Evolutionary conservation across 2,797 vertebrate species (phyloP).

Genomic region (Hemibagrus guttatus): DNA sequence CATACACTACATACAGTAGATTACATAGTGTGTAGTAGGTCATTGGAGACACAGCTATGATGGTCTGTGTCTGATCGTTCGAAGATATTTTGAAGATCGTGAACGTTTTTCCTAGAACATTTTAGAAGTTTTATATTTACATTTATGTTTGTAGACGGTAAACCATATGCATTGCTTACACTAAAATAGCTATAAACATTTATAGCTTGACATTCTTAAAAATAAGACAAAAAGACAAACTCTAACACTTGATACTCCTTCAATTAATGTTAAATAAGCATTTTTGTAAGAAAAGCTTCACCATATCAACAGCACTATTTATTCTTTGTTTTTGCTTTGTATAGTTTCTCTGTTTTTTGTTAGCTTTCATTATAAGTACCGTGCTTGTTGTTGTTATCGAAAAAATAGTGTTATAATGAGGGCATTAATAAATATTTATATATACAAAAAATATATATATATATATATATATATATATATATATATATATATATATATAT

Average conservation of each 20-base stretch:
- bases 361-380: not conserved
- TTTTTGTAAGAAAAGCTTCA: not conserved
- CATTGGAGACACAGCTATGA: too few species aligned
- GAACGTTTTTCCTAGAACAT: too few species aligned
- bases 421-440: too few species aligned
- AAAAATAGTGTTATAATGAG: not conserved
- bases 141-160: not conserved
- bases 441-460: too few species aligned
- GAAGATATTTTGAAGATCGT: not conserved
- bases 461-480: too few species aligned
- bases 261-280: not conserved
- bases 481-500: too few species aligned
- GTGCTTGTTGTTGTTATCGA: not conserved
- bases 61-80: not conserved
- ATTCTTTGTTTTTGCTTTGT: not conserved
- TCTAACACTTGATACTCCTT: not conserved
- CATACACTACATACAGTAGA: too few species aligned
- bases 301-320: not conserved
- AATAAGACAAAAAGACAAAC: not conserved
- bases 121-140: not conserved
- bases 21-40: too few species aligned
- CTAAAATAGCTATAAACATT: not conserved
- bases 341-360: not conserved
- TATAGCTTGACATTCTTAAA: not conserved
- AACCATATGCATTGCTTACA: not conserved